Base-by-base conservation (phyloP, 2,113 vertebrate species). In the Epinephelus lanceolatus region DNA sequence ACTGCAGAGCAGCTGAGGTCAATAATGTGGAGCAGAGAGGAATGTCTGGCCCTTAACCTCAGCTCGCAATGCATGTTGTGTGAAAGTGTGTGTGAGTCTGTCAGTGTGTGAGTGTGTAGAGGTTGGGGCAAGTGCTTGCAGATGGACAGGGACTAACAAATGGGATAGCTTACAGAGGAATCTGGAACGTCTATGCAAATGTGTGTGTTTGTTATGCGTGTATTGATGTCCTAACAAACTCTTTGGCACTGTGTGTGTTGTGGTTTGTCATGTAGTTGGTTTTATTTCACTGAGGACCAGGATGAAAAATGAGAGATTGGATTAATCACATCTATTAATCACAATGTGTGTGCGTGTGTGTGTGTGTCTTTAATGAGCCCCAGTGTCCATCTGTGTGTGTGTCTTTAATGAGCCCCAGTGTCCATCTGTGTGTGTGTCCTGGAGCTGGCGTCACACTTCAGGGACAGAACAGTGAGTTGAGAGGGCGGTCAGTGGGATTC, bases 1-100 rank as follows among this genome's bases (percentile, higher is more conserved):
- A 77, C 42, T 80, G 55, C 42, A 42, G 78, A 81, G 70, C 75
- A 66, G 72, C 76, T 80, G 79, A 84, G 72, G 85, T 81, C 76
- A 88, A 65, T 74, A 84, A 82, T 27, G 61, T 27, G 66, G 52
- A 86, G 77, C 27, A 51, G 68, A 55, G 60, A 33, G 81, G 88
- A 88, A 86, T 76, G 83, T 75, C 69, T 89, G 84, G 68, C 37
- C 21, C 17, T 52, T 21, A 81, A 83, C 23, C 19, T 60, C 61
- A 66, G 25, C 61, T 69, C 1, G 12, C n/a, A 56, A 33, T 53
- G 60, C 37, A 62, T 63, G 21, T 12, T 37, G 61, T 71, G 51
- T 52, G 66, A 2, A 7, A 0, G 25, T 57, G 56, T 27, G 21
- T 37, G 11, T 71, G 45, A n/a, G 55, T n/a, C 12, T 37, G 23